These are phyloP conservation scores for Staurois parvus DNA, from an alignment of 2,797 vertebrate species.

Conservation along the genomic window DNA sequence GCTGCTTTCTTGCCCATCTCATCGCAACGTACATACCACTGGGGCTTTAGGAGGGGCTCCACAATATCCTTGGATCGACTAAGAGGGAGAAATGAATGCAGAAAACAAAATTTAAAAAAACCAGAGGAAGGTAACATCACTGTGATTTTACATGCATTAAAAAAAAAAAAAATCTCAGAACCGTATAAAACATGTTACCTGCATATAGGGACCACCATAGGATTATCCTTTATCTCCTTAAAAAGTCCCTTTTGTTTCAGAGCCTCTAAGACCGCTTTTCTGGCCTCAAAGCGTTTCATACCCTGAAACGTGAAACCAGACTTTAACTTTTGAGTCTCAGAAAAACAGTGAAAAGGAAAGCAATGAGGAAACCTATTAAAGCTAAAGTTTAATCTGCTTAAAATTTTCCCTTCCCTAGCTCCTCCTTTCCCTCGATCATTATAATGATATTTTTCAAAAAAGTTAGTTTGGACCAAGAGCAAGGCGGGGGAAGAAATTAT, in stretches of 20 bases:
- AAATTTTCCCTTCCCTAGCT: too few relatives aligned
- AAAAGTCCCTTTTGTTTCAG: conserved; percentile 86
- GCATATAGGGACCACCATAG: conserved; percentile 94
- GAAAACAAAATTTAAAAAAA: neutral
- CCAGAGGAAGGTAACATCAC: neutral
- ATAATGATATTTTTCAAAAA: too few relatives aligned
- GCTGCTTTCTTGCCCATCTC: conserved; percentile 89
- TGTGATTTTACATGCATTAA: neutral
- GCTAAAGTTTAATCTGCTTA: too few relatives aligned
- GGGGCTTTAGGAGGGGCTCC: conserved; percentile 89
- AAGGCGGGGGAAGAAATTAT: too few relatives aligned
- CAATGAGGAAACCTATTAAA: too few relatives aligned
- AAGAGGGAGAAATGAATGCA: neutral
- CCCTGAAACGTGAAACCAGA: conserved; percentile 74
- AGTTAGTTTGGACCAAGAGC: too few relatives aligned
- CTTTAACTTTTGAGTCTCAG: neutral
- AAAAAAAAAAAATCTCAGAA: too few relatives aligned
- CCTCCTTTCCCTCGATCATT: too few relatives aligned
- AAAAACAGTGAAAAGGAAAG: neutral
- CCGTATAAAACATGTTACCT: conserved; percentile 76
- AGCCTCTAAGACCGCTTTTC: conserved; percentile 83
- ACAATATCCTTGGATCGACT: conserved; percentile 95
- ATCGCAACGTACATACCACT: conserved; percentile 90
- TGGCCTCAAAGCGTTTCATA: conserved; percentile 90
- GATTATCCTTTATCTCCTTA: conserved; percentile 88